Evolutionary conservation across 37 sponge, comb jelly and placozoan genomes (phyloP).

Genomic region (Crambe crambe): DNA sequence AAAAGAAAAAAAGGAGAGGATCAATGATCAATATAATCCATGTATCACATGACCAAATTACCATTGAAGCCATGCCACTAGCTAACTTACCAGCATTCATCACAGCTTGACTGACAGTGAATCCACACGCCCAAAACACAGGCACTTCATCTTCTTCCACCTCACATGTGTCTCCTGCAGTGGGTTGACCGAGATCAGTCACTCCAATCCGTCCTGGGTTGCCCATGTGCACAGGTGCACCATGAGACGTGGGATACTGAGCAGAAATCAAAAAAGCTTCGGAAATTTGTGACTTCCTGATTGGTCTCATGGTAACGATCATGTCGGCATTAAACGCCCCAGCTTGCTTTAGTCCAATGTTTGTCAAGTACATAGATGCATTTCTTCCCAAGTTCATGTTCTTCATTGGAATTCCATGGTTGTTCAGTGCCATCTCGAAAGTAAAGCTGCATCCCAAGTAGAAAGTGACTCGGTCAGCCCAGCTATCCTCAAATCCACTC

Average conservation of each 20-base stretch:
- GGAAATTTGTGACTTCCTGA: slow-evolving; percentile 29
- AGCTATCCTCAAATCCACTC: slow-evolving; percentile 30
- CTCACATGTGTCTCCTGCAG: slow-evolving; percentile 37
- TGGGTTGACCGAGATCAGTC: slow-evolving; percentile 22
- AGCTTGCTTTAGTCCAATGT: slow-evolving; percentile 42
- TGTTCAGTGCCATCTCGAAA: slow-evolving; percentile 66
- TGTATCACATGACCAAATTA: neutral
- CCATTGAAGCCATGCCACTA: neutral
- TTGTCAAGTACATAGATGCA: slow-evolving; percentile 74
- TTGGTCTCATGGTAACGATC: slow-evolving; percentile 80
- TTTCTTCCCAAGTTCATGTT: slow-evolving; percentile 43
- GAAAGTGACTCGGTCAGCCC: slow-evolving; percentile 82
- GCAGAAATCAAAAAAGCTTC: slow-evolving; percentile 44
- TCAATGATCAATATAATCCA: neutral
- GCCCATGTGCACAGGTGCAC: slow-evolving; percentile 93
- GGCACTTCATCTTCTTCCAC: slow-evolving; percentile 67
- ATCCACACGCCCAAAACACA: slow-evolving; percentile 97
- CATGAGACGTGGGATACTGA: slow-evolving; percentile 56
- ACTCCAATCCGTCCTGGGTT: slow-evolving; percentile 85
- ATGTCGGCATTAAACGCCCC: slow-evolving; percentile 43
- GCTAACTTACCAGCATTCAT: slow-evolving; percentile 42
- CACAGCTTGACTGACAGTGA: slow-evolving; percentile 62
- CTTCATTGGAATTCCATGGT: slow-evolving; percentile 46
- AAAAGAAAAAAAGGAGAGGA: no score
- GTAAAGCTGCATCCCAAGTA: slow-evolving; percentile 93